These are phyloP conservation scores for Condylostylus longicornis DNA, from an alignment of 1,140 invertebrate genomes.

Conservation along the genomic window DNA sequence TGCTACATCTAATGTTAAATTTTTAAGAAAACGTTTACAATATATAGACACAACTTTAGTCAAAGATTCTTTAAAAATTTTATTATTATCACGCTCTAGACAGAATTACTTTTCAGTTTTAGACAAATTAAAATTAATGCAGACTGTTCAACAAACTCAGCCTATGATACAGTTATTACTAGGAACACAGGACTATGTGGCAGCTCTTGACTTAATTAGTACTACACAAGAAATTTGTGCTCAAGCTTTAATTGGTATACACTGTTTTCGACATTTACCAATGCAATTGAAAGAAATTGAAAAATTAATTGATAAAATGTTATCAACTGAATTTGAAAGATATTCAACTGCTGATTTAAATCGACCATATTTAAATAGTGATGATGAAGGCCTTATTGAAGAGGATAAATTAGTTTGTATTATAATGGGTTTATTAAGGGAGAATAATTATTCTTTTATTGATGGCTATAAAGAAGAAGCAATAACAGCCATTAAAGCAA, in stretches of 20 bases:
- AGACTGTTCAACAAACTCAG: conserved; percentile 93
- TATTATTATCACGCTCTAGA: conserved; percentile 48
- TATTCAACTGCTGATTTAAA: conserved; percentile 87
- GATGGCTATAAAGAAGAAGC: conserved; percentile 81
- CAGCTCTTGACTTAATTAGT: conserved; percentile 89
- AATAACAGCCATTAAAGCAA: conserved; percentile 71
- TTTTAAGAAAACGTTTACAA: conserved; percentile 51
- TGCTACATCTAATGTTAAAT: conserved; percentile 64
- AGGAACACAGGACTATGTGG: conserved; percentile 93
- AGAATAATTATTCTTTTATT: conserved; percentile 76
- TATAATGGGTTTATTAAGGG: conserved; percentile 72
- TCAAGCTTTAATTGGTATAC: conserved; percentile 76
- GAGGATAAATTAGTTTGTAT: conserved; percentile 78
- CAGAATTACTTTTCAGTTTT: conserved; percentile 46
- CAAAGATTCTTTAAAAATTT: conserved; percentile 60
- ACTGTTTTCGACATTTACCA: conserved; percentile 87
- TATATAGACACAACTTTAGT: conserved; percentile 65
- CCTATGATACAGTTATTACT: conserved; percentile 89
- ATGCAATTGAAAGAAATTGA: conserved; percentile 95
- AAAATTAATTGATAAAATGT: conserved; percentile 90
- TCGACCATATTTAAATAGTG: conserved; percentile 48
- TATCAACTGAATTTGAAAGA: conserved; percentile 85
- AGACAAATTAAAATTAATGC: conserved; percentile 78
- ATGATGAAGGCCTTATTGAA: conserved; percentile 47
- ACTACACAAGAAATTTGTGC: conserved; percentile 89